Conservation (phyloP, 2,888 invertebrate genomes). For the Brachylomia viminalis region DNA sequence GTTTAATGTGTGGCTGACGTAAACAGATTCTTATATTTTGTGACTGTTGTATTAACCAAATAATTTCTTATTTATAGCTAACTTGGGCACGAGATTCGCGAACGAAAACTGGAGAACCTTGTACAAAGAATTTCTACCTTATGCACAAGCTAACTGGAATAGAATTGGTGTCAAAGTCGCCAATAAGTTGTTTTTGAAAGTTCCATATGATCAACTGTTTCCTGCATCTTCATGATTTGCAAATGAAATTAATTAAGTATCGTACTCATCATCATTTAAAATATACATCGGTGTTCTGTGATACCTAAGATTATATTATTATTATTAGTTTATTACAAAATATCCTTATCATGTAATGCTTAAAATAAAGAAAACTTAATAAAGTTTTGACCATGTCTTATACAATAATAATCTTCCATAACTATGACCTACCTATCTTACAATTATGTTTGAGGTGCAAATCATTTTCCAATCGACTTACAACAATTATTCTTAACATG, state of each 20-base stretch:
- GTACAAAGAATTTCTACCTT: conserved; percentile 90
- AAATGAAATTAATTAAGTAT: conserved; percentile 8
- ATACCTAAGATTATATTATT: conserved; percentile 27
- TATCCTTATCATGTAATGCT: background rate
- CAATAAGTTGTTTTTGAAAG: conserved; percentile 90
- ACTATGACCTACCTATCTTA: background rate
- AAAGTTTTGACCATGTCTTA: background rate
- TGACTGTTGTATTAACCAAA: conserved; percentile 5
- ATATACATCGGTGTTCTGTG: conserved; percentile 40
- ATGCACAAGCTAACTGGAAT: conserved; percentile 90
- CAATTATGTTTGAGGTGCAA: background rate
- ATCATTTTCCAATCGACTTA: background rate
- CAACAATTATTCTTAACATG: background rate
- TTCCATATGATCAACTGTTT: conserved; percentile 87
- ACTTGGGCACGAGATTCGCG: conserved; percentile 88
- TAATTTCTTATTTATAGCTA: conserved; percentile 82
- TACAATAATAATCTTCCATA: background rate
- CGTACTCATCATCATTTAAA: conserved; percentile 9
- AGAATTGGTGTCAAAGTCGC: conserved; percentile 86
- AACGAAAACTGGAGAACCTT: conserved; percentile 91
- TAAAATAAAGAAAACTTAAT: background rate
- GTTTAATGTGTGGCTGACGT: background rate
- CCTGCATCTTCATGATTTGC: conserved; percentile 64
- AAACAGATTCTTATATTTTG: background rate
- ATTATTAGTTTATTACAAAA: conserved; percentile 4